Base-by-base conservation (phyloP, 2,113 vertebrate genomes). In the Saccopteryx leptura region DNA sequence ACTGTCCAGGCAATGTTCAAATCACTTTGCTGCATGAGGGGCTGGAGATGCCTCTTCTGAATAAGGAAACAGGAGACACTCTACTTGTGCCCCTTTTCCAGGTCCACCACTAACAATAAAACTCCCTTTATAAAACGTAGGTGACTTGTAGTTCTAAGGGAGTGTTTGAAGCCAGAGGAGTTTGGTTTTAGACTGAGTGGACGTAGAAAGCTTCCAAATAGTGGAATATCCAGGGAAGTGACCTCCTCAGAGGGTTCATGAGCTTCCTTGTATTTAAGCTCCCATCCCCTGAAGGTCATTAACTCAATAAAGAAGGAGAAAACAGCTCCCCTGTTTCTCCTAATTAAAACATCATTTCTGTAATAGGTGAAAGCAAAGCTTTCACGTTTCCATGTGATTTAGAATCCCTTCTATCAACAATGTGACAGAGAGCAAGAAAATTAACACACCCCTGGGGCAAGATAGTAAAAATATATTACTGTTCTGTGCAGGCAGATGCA, bases 291-390 rank as follows among this genome's bases (percentile, higher is more conserved):
- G 39, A 97, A 92, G 80, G 48, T 84, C 74, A 63, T 71, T 89
- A 86, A 52, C 87, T 90, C 60, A 28, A 21, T 50, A 63, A 74
- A 94, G 66, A 71, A 89, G 58, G 15, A 93, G 93, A 85, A 92
- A 91, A 93, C 39, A 46, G 65, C 74, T 85, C 78, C 58, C n/a
- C 65, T 52, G 13, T 56, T 93, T 93, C 75, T 88, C 75, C 39
- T 95, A 96, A 93, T 92, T 94, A 94, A 93, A 97, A 94, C 65
- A 87, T 93, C 93, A 89, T 91, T 80, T 95, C 81, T 90, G 3
- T 75, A 93, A 71, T n/a, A 92, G 56, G 31, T 85, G 66, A 93
- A 94, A 82, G 75, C 92, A 94, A 91, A 95, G 79, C 19, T 69
- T 96, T 92, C 86, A 86, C 19, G 33, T 78, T 95, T 82, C 85